Evolutionary conservation across 2,113 vertebrate species (phyloP), one percentile per base, ranked within the genome.

Genomic region (Epinephelus fuscoguttatus): DNA sequence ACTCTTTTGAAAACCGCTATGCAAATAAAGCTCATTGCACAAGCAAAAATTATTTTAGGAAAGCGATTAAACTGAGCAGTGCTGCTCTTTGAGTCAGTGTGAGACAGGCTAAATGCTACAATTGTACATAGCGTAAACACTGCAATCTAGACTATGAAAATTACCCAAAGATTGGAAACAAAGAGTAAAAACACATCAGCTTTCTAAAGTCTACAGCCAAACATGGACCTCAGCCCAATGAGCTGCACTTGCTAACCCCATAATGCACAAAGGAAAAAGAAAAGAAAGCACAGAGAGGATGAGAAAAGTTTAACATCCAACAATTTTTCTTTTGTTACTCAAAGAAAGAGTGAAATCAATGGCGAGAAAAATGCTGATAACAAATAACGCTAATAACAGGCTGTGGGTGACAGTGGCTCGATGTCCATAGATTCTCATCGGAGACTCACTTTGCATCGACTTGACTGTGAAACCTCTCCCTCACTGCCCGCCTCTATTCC

Each of bases 391-490:
- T 86, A 84, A 92, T 86, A 90, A 84, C 70, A 70, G 84, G 82
- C 74, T 84, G 83, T 67, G 73, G 80, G 76, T 84, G 90, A 88
- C 91, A 90, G 82, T 84, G 82, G 88, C 85, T 93, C 86, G 30
- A 84, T 85, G 85, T 78, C 69, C 82, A 91, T 87, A 86, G 90
- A 92, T 88, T 88, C 84, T 89, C 84, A 88, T 84, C 30, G 15
- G 70, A 91, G 89, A 87, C 85, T 84, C 80, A 84, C 84, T 94
- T 87, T 84, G 77, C 92, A 95, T 94, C n/a, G 91, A 94, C 86
- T 86, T 57, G n/a, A 33, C 63, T 63, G 71, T 84, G 80, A 90
- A 90, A 84, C 73, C 55, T 80, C 70, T 84, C 84, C 66, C 79
- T 82, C 61, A 50, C 49, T 83, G 17, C 68, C 66, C 64, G 25